Base-by-base conservation (phyloP, 1,140 invertebrate species). In the Laodelphax striatellus region DNA sequence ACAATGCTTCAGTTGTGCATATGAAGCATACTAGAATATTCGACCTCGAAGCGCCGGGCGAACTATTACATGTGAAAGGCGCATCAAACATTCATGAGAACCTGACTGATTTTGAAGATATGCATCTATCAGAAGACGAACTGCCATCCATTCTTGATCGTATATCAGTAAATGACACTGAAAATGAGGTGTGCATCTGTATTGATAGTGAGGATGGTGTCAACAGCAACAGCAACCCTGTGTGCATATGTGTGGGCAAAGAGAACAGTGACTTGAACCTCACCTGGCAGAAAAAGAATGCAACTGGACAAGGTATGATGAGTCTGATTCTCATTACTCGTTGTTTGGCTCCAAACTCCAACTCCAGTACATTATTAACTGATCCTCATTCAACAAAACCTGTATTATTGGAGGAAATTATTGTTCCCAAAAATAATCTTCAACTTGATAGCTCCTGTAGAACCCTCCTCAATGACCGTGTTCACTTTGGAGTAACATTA, bases 61-160 rank as follows among this genome's bases (percentile, higher is more conserved):
- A 80, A 65, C 70, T 71, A 57, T 63, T 73, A 63, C 76, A 79
- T 64, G 66, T 79, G 8, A 80, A 79, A 67, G 73, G 73, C 55
- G 64, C 65, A 55, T 50, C 21, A 50, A 68, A 69, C 19, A 66
- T 64, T 63, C 61, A 62, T 56, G 73, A 62, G 70, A 77, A 59
- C 13, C 60, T 69, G 43, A 80, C 78, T 21, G 79, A 81, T 65
- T 65, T 77, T 52, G 79, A 80, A 65, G 78, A 79, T 65, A 64
- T 79, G 28, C 73, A 73, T 52, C 19, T 63, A 28, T 66, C 63
- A 14, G 66, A 70, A 53, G 66, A 66, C 55, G 68, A 69, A 50
- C 44, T 56, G 38, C 31, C 50, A 24, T 52, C 22, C 13, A 41
- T 42, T 44, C 38, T 46, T 13, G 44, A 65, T 28, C 43, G 58